A percentile compares a stretch with the other conserved stretches of the same genome.
These are phyloP conservation scores for Zeugodacus cucurbitae DNA, from an alignment of 1,140 invertebrate species.

Conservation along the genomic window DNA sequence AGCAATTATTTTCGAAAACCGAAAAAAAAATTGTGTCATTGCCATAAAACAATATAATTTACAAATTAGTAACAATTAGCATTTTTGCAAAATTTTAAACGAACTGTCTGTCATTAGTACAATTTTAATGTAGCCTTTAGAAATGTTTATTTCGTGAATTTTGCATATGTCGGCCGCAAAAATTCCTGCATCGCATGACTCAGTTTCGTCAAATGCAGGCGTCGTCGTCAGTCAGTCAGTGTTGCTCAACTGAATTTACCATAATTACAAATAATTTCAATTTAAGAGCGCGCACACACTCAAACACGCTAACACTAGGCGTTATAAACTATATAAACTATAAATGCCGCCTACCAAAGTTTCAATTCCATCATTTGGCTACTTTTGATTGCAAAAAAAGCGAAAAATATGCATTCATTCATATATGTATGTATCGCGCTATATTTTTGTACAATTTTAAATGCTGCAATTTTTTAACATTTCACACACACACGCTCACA, in stretches of 20 bases:
- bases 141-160: background rate
- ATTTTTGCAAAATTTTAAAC: background rate
- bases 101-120: background rate
- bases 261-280: constrained; percentile 13
- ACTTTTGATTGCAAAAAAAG: constrained; percentile 2
- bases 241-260: background rate
- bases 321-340: background rate
- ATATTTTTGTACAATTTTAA: constrained; percentile 17
- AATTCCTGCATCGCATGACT: background rate
- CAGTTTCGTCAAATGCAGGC: background rate
- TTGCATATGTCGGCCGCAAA: background rate
- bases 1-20: background rate
- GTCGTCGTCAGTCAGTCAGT: too few species aligned
- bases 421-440: background rate
- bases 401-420: too few species aligned
- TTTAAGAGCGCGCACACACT: background rate
- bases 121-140: background rate
- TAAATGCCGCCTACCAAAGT: background rate
- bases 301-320: background rate
- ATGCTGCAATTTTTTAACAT: background rate
- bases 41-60: background rate
- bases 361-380: constrained; percentile 6
- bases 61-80: background rate
- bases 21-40: background rate
- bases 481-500: background rate